Conservation (phyloP, 2,113 vertebrate species). For the Loxodonta africana region DNA sequence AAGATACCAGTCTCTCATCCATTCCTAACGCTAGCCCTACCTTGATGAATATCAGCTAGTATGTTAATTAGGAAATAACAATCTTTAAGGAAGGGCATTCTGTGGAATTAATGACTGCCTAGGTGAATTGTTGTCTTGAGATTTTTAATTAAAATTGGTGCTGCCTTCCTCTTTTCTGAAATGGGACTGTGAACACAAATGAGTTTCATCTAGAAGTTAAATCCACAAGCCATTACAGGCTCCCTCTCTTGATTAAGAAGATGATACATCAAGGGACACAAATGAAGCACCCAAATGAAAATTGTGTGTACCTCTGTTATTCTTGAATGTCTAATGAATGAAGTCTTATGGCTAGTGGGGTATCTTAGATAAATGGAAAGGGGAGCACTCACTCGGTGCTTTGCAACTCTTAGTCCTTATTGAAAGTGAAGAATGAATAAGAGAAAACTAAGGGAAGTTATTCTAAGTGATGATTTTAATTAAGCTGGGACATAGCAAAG, state of each 20-base stretch:
- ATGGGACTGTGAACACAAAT: slow-evolving; percentile 72
- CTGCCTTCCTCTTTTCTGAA: slow-evolving; percentile 68
- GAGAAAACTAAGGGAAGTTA: background rate
- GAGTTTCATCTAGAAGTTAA: slow-evolving; percentile 64
- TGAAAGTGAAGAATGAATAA: background rate
- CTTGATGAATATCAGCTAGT: slow-evolving; percentile 36
- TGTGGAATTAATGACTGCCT: slow-evolving; percentile 63
- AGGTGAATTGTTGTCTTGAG: slow-evolving; percentile 63
- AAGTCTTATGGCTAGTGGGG: background rate
- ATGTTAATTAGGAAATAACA: slow-evolving; percentile 78
- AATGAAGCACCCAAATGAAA: background rate
- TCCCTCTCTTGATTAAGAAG: slow-evolving; percentile 23
- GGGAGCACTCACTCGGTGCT: background rate
- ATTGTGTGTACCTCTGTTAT: background rate
- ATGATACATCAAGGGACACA: slow-evolving; percentile 13
- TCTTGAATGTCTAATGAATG: background rate
- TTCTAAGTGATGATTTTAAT: background rate
- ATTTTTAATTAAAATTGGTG: slow-evolving; percentile 80
- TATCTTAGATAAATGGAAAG: background rate
- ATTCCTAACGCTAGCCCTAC: slow-evolving; percentile 25
- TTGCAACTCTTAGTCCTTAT: background rate
- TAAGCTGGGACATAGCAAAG: background rate
- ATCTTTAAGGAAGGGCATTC: slow-evolving; percentile 66
- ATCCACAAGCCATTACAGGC: slow-evolving; percentile 36
- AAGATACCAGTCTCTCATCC: background rate